Conservation (phyloP, 2,888 invertebrate genomes). For the Boloria selene region DNA sequence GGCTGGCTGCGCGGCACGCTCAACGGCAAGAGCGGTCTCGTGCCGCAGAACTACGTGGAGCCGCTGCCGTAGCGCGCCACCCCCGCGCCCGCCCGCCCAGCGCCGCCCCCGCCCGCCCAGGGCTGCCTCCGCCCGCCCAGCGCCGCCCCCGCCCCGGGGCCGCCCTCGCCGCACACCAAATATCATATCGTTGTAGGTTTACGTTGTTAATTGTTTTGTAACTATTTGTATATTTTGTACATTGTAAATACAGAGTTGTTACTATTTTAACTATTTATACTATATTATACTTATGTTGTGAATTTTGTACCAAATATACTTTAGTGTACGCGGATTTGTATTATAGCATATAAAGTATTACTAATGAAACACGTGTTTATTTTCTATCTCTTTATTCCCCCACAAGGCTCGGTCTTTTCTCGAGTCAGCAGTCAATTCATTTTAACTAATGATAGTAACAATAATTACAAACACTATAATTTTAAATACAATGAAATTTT, state of each 20-base stretch:
- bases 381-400: conserved; percentile 11
- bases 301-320: conserved; percentile 80
- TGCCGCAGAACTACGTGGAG: conserved; percentile 98
- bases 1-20: conserved; percentile 98
- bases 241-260: conserved; percentile 78
- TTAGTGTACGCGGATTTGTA: conserved; percentile 50
- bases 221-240: conserved; percentile 75
- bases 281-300: conserved; percentile 71
- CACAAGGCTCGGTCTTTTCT: too few species aligned
- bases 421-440: too few species aligned
- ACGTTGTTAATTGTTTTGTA: conserved; percentile 71
- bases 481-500: too few species aligned
- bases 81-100: conserved; percentile 64
- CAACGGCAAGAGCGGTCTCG: conserved; percentile 94
- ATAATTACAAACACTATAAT: too few species aligned
- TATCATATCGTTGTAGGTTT: conserved; percentile 53
- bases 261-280: conserved; percentile 79
- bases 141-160: conserved; percentile 1
- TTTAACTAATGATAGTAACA: too few species aligned
- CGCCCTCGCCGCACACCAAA: conserved; percentile 33
- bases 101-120: conserved; percentile 83
- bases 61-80: conserved; percentile 85
- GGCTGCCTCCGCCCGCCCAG: conserved; percentile 93
- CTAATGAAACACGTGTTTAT: conserved; percentile 29
- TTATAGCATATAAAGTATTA: conserved; percentile 44